These are phyloP conservation scores for Leptopterna dolabrata DNA, from an alignment of 2,888 invertebrate species.

Conservation along the genomic window DNA sequence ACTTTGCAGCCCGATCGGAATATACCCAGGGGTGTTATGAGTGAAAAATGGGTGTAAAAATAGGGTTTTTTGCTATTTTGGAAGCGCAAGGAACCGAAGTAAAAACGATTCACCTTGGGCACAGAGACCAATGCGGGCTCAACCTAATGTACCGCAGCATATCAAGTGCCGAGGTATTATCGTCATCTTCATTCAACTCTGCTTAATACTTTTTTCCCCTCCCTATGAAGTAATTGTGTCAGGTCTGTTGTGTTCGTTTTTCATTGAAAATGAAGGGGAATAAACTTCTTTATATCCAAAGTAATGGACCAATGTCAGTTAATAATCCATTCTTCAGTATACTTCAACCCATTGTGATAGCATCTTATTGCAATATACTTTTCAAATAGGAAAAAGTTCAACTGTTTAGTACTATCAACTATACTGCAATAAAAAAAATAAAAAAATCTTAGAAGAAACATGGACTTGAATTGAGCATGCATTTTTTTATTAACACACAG, in stretches of 20 bases:
- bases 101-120: conserved; percentile 33
- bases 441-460: too few relatives aligned
- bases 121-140: conserved; percentile 12
- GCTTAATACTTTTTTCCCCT: not conserved
- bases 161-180: conserved; percentile 28
- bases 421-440: not conserved
- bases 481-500: not conserved
- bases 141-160: conserved; percentile 41
- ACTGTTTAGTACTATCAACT: not conserved
- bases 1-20: too few relatives aligned
- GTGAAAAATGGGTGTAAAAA: too few relatives aligned
- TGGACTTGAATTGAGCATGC: not conserved
- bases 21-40: too few relatives aligned
- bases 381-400: not conserved
- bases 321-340: conserved; percentile 46
- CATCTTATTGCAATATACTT: conserved; percentile 25
- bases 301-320: conserved; percentile 36
- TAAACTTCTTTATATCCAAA: not conserved
- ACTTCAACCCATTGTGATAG: conserved; percentile 12
- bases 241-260: not conserved
- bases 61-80: too few relatives aligned
- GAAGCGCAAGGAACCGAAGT: not conserved
- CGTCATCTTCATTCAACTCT: conserved; percentile 17
- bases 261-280: not conserved
- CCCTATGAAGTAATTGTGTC: not conserved